Evolutionary conservation across 2,797 vertebrate species (phyloP).

Genomic region (Galagoides demidoff): DNA sequence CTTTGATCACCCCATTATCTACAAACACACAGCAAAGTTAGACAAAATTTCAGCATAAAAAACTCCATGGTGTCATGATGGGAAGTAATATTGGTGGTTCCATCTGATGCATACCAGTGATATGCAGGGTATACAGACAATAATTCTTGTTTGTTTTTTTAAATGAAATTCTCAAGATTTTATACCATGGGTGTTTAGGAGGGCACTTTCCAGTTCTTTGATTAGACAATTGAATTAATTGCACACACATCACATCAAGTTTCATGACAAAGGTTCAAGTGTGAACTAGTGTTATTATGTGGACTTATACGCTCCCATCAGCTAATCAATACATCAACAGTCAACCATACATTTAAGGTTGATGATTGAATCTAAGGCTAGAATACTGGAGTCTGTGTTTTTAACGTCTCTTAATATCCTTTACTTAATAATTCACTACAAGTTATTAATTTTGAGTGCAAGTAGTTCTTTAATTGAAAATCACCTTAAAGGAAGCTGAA

Average conservation of each 20-base stretch:
- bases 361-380: background rate
- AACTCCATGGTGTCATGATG: background rate
- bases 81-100: background rate
- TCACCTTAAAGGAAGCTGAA: background rate
- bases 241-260: background rate
- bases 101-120: background rate
- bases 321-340: background rate
- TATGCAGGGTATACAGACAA: background rate
- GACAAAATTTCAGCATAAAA: background rate
- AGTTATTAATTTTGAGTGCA: background rate
- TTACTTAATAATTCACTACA: background rate
- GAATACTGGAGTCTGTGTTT: background rate
- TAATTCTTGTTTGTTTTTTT: background rate
- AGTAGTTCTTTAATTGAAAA: slow-evolving; percentile 29
- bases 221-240: background rate
- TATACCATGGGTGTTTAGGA: background rate
- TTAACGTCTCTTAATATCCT: background rate
- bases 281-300: background rate
- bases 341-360: background rate
- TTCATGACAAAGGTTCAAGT: background rate
- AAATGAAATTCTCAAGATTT: background rate
- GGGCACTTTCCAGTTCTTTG: background rate
- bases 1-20: background rate
- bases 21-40: background rate
- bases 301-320: background rate